Percentiles rank a stretch among this genome's conserved stretches.
Evolutionary conservation across 2,113 vertebrate species (phyloP).

Genomic region (Apaloderma vittatum): DNA sequence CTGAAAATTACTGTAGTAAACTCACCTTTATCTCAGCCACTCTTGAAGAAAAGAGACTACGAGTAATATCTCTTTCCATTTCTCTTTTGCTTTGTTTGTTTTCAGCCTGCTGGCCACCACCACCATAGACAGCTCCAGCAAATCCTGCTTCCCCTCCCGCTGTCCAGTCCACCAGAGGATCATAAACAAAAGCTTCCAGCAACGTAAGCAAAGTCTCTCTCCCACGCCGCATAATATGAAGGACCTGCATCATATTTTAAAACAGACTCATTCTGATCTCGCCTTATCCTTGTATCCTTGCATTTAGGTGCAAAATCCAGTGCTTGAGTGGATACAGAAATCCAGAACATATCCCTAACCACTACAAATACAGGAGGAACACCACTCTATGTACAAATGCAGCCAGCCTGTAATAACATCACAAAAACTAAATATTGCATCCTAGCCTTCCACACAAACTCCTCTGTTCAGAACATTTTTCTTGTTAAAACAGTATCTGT

Average conservation of each 20-base stretch:
- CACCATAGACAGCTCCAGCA: constrained; percentile 96
- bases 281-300: not conserved
- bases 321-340: not conserved
- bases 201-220: constrained; percentile 95
- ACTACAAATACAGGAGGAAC: not conserved
- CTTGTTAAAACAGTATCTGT: not conserved
- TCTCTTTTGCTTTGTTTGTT: constrained; percentile 97
- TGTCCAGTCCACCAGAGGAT: constrained; percentile 98
- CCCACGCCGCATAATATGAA: constrained; percentile 97
- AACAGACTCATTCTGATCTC: not conserved
- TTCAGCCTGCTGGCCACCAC: constrained; percentile 96
- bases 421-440: not conserved
- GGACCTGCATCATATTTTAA: constrained; percentile 80
- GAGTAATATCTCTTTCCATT: constrained; percentile 98
- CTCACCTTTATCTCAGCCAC: constrained; percentile 97
- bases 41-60: constrained; percentile 96
- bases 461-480: not conserved
- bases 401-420: not conserved
- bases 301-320: not conserved
- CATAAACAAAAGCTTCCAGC: constrained; percentile 97
- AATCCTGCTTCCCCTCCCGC: constrained; percentile 97
- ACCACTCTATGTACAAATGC: not conserved
- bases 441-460: not conserved
- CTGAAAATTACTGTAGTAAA: fast-evolving
- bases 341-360: no score